A percentile compares a stretch with the other conserved stretches of the same genome.
Conservation (phyloP, 1,140 invertebrate species). For the Apis florea region DNA sequence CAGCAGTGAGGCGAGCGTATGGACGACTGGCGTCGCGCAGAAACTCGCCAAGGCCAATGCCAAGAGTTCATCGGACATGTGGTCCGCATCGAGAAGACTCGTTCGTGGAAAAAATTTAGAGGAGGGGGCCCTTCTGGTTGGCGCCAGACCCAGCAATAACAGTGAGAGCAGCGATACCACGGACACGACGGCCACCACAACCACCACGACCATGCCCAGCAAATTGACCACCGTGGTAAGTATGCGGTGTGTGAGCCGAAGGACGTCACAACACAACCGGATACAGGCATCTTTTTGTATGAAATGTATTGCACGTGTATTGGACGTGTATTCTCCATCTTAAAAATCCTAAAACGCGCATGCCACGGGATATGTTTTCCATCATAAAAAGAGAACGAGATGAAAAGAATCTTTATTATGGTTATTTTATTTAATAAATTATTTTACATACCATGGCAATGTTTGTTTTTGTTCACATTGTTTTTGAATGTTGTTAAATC, state of each 20-base stretch:
- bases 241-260: background rate
- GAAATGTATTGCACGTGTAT: background rate
- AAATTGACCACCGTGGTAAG: slow-evolving; percentile 56
- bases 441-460: no score
- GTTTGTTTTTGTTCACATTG: no score
- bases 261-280: no score
- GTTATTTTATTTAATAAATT: no score
- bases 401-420: no score
- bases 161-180: slow-evolving; percentile 76
- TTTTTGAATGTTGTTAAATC: no score
- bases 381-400: background rate
- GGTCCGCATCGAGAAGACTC: slow-evolving; percentile 66
- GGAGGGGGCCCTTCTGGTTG: slow-evolving; percentile 62
- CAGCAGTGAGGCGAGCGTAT: slow-evolving; percentile 74
- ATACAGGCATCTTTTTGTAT: background rate
- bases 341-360: background rate
- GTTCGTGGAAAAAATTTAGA: slow-evolving; percentile 68
- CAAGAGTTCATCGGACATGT: slow-evolving; percentile 65
- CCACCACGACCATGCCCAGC: slow-evolving; percentile 68
- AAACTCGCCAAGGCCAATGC: slow-evolving; percentile 54
- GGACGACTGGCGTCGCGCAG: slow-evolving; percentile 72
- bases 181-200: slow-evolving; percentile 70
- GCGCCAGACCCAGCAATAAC: slow-evolving; percentile 66
- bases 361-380: background rate
- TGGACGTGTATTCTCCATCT: background rate